Evolutionary conservation across 64 coral and sea anemone genomes (phyloP).

Genomic region (Actinia tenebrosa): DNA sequence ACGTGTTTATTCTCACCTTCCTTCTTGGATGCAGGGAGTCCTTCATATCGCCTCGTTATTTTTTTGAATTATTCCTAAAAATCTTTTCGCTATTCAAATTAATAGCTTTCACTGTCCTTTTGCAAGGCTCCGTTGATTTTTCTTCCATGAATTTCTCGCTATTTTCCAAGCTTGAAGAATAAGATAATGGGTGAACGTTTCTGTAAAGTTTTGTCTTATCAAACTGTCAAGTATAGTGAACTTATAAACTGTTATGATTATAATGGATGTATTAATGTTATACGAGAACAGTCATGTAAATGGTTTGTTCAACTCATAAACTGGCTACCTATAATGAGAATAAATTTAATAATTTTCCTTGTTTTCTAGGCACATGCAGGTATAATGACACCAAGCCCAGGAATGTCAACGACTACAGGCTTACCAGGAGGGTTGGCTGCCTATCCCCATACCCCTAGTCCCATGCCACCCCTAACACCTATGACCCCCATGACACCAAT

Average conservation of each 20-base stretch:
- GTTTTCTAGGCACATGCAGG: constrained; percentile 36
- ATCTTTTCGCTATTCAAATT: neutral
- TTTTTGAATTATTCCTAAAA: neutral
- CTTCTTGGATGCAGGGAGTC: neutral
- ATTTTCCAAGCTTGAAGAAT: too few species aligned
- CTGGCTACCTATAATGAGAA: neutral
- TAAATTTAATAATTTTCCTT: neutral
- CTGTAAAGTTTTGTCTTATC: neutral
- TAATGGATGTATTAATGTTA: too few species aligned
- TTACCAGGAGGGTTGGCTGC: constrained; percentile 69
- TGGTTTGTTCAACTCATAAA: neutral
- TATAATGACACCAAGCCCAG: constrained; percentile 48
- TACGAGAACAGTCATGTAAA: neutral
- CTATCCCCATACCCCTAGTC: constrained; percentile 83
- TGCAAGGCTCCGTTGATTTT: neutral
- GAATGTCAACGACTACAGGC: constrained; percentile 70
- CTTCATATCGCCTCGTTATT: neutral
- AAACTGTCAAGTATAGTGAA: neutral
- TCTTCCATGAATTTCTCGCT: too few species aligned
- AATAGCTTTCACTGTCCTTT: neutral
- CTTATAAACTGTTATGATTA: neutral
- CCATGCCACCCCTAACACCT: constrained; percentile 84
- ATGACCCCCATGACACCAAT: constrained; percentile 96
- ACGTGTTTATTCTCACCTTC: neutral
- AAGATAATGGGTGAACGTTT: neutral